Evolutionary conservation across 1,140 invertebrate genomes (phyloP).

Genomic region (Papilio helenus): DNA sequence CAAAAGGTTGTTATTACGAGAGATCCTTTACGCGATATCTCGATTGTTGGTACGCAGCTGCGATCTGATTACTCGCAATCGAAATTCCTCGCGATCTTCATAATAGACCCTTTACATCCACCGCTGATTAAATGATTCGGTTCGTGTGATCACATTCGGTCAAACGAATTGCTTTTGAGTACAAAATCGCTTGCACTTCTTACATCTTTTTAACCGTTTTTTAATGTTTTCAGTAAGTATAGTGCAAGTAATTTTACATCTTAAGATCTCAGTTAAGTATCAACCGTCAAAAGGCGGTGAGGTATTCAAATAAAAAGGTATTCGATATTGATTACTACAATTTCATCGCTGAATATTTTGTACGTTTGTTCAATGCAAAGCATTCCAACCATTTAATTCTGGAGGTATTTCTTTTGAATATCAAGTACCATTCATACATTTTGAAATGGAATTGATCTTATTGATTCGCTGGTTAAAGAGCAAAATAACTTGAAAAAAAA

Average conservation of each 20-base stretch:
- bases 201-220: not conserved
- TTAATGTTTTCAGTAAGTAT: not conserved
- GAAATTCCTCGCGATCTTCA: conserved; percentile 48
- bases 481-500: not conserved
- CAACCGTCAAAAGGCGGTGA: not conserved
- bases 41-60: conserved; percentile 53
- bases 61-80: conserved; percentile 49
- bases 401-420: conserved; percentile 23
- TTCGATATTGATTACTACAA: conserved; percentile 15
- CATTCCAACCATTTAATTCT: conserved; percentile 8
- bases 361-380: conserved; percentile 1
- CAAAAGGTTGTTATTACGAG: conserved; percentile 55
- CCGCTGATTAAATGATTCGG: conserved; percentile 42
- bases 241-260: conserved; percentile 25
- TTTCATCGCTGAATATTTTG: conserved; percentile 36
- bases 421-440: conserved; percentile 10
- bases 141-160: conserved; percentile 40
- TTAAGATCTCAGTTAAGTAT: conserved; percentile 13
- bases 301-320: conserved; percentile 27
- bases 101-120: conserved; percentile 56
- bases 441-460: conserved; percentile 19
- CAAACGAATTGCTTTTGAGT: not conserved
- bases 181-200: conserved; percentile 15
- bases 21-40: conserved; percentile 52
- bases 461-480: conserved; percentile 17